phyloP scores from a whole-genome alignment of 1,140 invertebrate species.

The Arion vulgaris region DNA sequence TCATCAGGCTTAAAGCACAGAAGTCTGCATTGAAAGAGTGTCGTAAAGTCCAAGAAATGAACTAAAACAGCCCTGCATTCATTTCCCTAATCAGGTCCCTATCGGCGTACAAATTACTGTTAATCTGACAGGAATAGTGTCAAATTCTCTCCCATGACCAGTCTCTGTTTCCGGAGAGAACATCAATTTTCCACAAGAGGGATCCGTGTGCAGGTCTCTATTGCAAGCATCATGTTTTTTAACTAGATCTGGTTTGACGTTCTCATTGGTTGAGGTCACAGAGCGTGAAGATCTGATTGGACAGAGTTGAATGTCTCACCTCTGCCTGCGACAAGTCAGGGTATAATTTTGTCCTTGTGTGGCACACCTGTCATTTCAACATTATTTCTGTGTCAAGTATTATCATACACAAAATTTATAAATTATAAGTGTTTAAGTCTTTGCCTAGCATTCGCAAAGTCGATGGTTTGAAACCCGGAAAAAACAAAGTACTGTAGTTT shows the following conservation, averaged over 20 bases:
- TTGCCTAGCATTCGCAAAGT: too few species aligned
- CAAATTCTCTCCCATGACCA: constrained; percentile 9
- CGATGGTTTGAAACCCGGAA: too few species aligned
- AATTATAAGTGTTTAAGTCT: too few species aligned
- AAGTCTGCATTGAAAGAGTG: background rate
- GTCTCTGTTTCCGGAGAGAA: constrained; percentile 5
- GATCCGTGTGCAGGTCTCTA: background rate
- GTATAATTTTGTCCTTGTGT: too few species aligned
- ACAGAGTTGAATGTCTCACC: background rate
- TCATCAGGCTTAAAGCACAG: background rate
- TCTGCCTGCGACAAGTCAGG: background rate
- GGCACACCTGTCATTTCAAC: background rate
- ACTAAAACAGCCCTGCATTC: background rate
- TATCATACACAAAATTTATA: too few species aligned
- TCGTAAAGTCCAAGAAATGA: background rate
- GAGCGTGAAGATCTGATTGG: constrained; percentile 13
- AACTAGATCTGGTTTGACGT: constrained; percentile 8
- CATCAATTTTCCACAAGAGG: background rate
- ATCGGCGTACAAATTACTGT: constrained; percentile 4
- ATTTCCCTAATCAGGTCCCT: constrained; percentile 20
- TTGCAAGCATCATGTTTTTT: background rate
- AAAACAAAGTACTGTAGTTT: too few species aligned
- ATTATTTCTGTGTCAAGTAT: background rate
- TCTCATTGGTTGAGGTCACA: constrained; percentile 3
- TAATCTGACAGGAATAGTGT: background rate